Evolutionary conservation across 2,888 invertebrate species (phyloP), one percentile per base, ranked within the genome.

Genomic region (Nomada fucata): DNA sequence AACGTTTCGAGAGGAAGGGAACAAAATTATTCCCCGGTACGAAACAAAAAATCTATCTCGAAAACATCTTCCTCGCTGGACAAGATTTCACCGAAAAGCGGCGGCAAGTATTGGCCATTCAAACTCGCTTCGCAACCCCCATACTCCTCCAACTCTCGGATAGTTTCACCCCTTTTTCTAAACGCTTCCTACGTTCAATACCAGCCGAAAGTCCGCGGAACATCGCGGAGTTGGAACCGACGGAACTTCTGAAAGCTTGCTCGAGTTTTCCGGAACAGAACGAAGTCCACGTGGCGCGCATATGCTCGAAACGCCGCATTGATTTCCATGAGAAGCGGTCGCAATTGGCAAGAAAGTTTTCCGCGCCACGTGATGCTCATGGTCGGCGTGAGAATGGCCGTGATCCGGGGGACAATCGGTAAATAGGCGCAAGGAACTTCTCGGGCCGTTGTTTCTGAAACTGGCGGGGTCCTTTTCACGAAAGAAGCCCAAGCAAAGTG

Each of bases 361-460:
- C 77, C 77, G 76, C 71, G 76, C 76, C 83, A 82, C 76, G 78
- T 83, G 80, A 78, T 63, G 71, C 47, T 68, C 57, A 36, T 36
- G n/a, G 18, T 20, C 61, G 44, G 61, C 76, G 65, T 78, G 84
- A 70, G 80, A 86, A 75, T 59, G 55, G 59, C 29, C 70, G 15
- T 18, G n/a, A 23, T 9, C 18, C 44, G 18, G 18, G 60, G 68
- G 75, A 52, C 42, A 53, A 50, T 69, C 11, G 44, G 23, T 65
- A 50, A 65, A 65, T 26, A 42, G 52, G 42, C 53, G 23, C 61
- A 42, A 42, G 18, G n/a, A 71, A 53, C 52, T 53, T 69, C 44
- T 53, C 69, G 26, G n/a, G 52, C 15, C 23, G 60, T 69, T 75
- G 75, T 75, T 26, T 70, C 5, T 9, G 10, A 1, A 15, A 63